Percentiles rank a stretch among this genome's conserved stretches.
Conservation (phyloP, 2,888 invertebrate genomes). For the Xanthia togata region DNA sequence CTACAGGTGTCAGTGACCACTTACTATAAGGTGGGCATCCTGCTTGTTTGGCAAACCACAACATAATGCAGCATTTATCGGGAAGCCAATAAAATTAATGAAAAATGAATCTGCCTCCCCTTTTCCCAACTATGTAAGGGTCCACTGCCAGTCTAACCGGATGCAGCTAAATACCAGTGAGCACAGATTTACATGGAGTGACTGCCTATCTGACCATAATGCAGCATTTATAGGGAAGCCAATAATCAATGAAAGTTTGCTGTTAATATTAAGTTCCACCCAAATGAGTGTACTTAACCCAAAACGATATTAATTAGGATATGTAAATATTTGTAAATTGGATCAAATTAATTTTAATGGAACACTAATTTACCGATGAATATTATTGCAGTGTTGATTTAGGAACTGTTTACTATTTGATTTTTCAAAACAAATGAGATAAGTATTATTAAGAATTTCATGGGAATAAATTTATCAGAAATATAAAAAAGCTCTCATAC, state of each 20-base stretch:
- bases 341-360: conserved; percentile 23
- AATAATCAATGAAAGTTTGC: neutral
- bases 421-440: neutral
- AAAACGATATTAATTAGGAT: conserved; percentile 25
- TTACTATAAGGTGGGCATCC: too few species aligned
- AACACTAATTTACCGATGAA: conserved; percentile 7
- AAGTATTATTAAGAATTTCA: neutral
- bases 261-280: neutral
- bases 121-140: too few species aligned
- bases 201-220: neutral
- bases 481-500: neutral
- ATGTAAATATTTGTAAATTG: neutral
- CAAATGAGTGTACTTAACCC: conserved; percentile 6
- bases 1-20: neutral
- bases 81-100: too few species aligned
- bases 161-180: neutral
- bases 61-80: neutral
- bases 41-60: too few species aligned
- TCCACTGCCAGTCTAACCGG: neutral
- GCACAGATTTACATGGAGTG: too few species aligned
- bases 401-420: neutral
- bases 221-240: neutral
- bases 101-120: too few species aligned
- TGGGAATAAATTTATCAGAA: neutral
- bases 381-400: neutral